Evolutionary conservation across 2,888 invertebrate species (phyloP), one percentile per base, ranked within the genome.

Genomic region (Melangyna quadrimaculata): DNA sequence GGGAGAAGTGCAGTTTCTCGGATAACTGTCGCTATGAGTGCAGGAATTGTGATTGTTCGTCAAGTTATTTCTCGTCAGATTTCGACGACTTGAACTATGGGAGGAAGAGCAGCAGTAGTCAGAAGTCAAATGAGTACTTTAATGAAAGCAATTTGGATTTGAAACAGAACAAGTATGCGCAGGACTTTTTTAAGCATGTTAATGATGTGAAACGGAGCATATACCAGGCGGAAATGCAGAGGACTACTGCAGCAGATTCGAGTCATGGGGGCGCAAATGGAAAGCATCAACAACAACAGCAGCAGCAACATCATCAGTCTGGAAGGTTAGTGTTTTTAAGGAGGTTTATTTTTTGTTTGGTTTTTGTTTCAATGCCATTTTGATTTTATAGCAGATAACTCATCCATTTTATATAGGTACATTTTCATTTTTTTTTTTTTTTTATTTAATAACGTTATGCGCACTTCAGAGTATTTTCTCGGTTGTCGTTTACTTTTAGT

Each of bases 131-230:
- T 45, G 88, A 89, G 69, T 87, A 88, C 48, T 88, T 87, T 35
- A 88, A 88, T 65, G 87, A 87, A 29, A 87, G 80, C 10, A 82
- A 82, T 82, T 73, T 90, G 43, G 91, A 92, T 35, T 87, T 91
- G 3, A 92, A 91, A 71, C 92, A 92, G 72, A 92, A 91, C 63
- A 92, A 92, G 78, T 92, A 92, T 70, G 92, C 92, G 1, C 91
- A 92, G 88, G 92, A 92, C 74, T 92, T 92, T 75, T 92, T 92
- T 43, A 92, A 92, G 84, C 92, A 92, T 83, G 91, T 92, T 0
- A 92, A 91, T 78, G 92, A 92, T 88, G 92, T 92, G 0, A 92
- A 92, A 74, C 90, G 91, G 17, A 91, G 92, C 78, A 91, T 92
- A 40, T 92, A 91, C 78, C 92, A 92, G 48, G 91, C 92, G 0